Base-by-base conservation (phyloP, 2,888 invertebrate genomes). In the Sphecodes monilicornis region DNA sequence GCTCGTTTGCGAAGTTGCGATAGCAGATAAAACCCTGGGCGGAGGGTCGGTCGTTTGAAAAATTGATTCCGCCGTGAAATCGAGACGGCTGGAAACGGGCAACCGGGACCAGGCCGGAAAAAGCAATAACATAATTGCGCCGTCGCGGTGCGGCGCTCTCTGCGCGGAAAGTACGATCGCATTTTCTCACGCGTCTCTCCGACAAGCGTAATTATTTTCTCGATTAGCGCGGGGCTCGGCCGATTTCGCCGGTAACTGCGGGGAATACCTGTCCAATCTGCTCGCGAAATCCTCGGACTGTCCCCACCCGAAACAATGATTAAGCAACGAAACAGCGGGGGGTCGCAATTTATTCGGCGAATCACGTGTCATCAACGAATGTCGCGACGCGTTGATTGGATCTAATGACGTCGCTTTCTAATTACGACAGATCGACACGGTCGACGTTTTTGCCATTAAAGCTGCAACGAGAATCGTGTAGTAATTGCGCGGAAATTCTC, bases 311-410 rank as follows among this genome's bases (percentile, higher is more conserved):
- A 64, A 41, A 41, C 36, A 66, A 80, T 66, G 54, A 81, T 81
- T 80, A 80, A 80, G 80, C 81, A 80, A 80, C 68, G 68, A 81
- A 32, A 50, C 64, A 64, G 26, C 13, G 32, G 22, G 18, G 80
- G 60, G 36, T 43, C 54, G 81, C 66, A 68, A 68, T 72, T 72
- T 32, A 80, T 60, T n/a, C n/a, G 50, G 22, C 50, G 50, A 50
- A 22, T 22, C 18, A 46, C 46, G 46, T n/a, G n/a, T 46, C 50
- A n/a, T 50, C 50, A 60, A 57, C 77, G 46, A 22, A 41, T 60
- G 3, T n/a, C 80, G 66, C 80, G 80, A 50, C 26, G 36, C n/a
- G 10, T 80, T 66, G 11, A 2, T 60, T 29, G 4, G 29, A 60
- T 29, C 2, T 41, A 60, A 74, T 46, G 54, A 50, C 50, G n/a